Evolutionary conservation across 2,113 vertebrate genomes (phyloP).

Genomic region (Macquaria ambigua): DNA sequence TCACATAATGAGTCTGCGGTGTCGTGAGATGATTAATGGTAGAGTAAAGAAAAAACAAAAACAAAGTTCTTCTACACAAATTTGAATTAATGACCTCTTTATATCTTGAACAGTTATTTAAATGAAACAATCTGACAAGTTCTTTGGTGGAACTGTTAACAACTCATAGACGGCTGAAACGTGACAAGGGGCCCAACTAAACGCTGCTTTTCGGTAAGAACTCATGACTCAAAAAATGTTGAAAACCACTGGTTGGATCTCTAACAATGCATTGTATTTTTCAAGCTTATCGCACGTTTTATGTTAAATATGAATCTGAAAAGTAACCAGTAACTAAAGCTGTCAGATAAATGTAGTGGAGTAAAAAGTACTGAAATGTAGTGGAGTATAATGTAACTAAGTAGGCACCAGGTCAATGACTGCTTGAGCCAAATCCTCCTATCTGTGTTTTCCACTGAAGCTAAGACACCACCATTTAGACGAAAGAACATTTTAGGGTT

Average conservation of each 20-base stretch:
- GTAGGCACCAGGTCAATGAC: neutral
- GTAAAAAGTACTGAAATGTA: neutral
- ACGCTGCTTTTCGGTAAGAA: neutral
- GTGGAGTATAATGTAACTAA: no score
- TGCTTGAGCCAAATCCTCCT: conserved; percentile 8
- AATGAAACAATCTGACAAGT: no score
- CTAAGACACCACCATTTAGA: neutral
- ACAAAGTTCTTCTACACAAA: no score
- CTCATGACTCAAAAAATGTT: neutral
- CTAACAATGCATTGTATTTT: neutral
- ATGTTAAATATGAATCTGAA: neutral
- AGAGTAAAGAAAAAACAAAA: no score
- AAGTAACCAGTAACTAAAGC: neutral
- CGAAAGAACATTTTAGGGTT: neutral
- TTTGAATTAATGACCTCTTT: no score
- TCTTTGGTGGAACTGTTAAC: no score
- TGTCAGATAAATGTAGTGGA: neutral
- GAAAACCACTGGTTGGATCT: neutral
- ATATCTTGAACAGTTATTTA: no score
- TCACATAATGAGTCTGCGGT: no score
- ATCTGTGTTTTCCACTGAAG: conserved; percentile 2
- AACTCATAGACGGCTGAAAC: no score
- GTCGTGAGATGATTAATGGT: no score
- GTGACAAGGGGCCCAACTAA: neutral
- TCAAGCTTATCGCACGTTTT: neutral